phyloP scores from a whole-genome alignment of 2,888 invertebrate species.

The Bembecia ichneumoniformis region DNA sequence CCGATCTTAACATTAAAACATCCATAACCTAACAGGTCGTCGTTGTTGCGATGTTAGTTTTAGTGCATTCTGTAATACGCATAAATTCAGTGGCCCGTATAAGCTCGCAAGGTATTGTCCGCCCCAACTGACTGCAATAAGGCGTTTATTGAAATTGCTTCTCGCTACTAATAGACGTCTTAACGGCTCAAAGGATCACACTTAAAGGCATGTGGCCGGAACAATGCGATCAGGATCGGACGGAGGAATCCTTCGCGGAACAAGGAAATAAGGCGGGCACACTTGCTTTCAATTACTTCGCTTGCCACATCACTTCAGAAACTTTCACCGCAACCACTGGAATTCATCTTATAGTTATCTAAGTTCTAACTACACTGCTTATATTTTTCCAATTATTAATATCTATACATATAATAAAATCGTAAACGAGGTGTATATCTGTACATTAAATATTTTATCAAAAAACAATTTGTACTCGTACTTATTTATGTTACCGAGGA shows the following conservation, averaged over 20 bases:
- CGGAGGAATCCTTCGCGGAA: constrained; percentile 4
- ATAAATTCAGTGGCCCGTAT: neutral
- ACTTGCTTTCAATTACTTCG: neutral
- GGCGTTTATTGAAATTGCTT: constrained; percentile 26
- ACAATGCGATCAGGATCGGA: constrained; percentile 2
- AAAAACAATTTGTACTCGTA: too few species aligned
- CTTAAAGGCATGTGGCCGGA: constrained; percentile 6
- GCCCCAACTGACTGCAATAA: constrained; percentile 13
- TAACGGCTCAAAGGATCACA: constrained; percentile 10
- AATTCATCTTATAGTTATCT: too few species aligned
- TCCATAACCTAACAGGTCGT: too few species aligned
- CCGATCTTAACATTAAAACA: too few species aligned
- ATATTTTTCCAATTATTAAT: too few species aligned
- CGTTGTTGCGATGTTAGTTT: neutral
- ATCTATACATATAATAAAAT: too few species aligned
- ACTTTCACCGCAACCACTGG: too few species aligned
- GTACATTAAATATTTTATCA: too few species aligned
- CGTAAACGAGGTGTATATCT: too few species aligned
- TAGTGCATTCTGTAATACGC: neutral
- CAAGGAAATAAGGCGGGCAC: neutral
- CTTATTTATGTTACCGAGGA: too few species aligned
- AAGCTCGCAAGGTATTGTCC: neutral
- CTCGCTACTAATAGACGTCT: constrained; percentile 12
- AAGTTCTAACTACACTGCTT: too few species aligned
- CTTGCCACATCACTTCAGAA: too few species aligned